Evolutionary conservation across 2,888 invertebrate genomes (phyloP).

Genomic region (Cantharis nigra): DNA sequence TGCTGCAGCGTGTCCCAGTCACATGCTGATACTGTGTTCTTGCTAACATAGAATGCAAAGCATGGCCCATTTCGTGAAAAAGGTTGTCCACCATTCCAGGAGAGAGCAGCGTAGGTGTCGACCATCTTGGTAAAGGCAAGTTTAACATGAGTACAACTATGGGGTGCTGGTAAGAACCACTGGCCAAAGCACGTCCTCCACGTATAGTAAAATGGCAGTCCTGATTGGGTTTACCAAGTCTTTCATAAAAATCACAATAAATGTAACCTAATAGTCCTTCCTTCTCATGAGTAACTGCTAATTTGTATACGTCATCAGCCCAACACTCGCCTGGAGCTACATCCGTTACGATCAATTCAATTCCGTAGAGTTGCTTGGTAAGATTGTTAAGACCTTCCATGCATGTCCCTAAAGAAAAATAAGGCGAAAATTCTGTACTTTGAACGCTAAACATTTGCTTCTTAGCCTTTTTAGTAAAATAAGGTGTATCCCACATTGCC

Average conservation of each 20-base stretch:
- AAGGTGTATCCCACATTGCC: constrained; percentile 87
- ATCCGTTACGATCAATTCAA: constrained; percentile 74
- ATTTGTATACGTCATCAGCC: constrained; percentile 84
- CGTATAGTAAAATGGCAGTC: constrained; percentile 99
- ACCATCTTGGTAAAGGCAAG: constrained; percentile 75
- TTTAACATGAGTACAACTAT: constrained; percentile 93
- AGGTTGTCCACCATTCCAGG: constrained; percentile 91
- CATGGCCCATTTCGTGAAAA: constrained; percentile 99
- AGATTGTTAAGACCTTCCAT: constrained; percentile 96
- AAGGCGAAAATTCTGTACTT: constrained; percentile 77
- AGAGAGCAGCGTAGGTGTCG: constrained; percentile 77
- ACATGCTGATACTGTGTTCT: constrained; percentile 73
- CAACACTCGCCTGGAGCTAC: constrained; percentile 72
- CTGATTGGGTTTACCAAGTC: constrained; percentile 90
- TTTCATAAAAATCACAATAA: constrained; percentile 95
- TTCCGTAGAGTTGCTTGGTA: constrained; percentile 82
- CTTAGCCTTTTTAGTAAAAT: constrained; percentile 77
- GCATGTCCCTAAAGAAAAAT: constrained; percentile 90
- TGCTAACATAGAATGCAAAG: constrained; percentile 98
- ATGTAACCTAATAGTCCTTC: constrained; percentile 85
- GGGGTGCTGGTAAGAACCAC: constrained; percentile 87
- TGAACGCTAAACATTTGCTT: constrained; percentile 71
- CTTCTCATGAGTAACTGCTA: constrained; percentile 83
- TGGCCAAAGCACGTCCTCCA: constrained; percentile 80
- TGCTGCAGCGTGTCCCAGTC: constrained; percentile 83